Conservation (phyloP, 1,140 invertebrate species). For the Microplitis demolitor region DNA sequence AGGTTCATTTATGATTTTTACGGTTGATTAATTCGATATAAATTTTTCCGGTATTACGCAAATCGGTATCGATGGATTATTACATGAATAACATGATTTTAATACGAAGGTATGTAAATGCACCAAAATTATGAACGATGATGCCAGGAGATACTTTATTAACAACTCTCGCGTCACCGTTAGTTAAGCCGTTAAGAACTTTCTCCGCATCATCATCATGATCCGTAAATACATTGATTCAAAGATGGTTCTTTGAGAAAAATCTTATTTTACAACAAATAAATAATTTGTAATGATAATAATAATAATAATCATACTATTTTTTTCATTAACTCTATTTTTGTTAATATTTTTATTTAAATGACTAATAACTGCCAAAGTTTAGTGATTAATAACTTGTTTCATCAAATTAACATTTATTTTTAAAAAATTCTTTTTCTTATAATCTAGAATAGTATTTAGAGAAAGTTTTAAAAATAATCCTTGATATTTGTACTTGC, state of each 20-base stretch:
- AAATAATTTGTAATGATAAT: no score
- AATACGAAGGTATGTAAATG: neutral
- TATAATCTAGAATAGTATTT: neutral
- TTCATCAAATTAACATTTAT: no score
- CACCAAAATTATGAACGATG: neutral
- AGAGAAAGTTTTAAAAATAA: neutral
- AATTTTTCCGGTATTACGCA: neutral
- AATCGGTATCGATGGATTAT: neutral
- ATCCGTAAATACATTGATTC: no score
- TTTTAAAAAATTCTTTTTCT: no score
- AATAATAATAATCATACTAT: no score
- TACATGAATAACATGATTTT: no score
- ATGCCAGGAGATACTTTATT: neutral
- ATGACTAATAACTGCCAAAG: no score
- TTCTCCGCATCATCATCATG: neutral
- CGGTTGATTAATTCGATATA: neutral
- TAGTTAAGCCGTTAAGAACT: neutral
- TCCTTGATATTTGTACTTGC: neutral
- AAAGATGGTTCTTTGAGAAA: no score
- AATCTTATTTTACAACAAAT: no score
- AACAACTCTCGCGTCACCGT: neutral
- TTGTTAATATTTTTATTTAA: no score
- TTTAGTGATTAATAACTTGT: no score
- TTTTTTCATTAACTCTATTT: no score
- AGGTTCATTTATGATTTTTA: neutral